A percentile compares a stretch with the other conserved stretches of the same genome.
Evolutionary conservation across 2,113 vertebrate species (phyloP).

Genomic region (Cnemophilus loriae): DNA sequence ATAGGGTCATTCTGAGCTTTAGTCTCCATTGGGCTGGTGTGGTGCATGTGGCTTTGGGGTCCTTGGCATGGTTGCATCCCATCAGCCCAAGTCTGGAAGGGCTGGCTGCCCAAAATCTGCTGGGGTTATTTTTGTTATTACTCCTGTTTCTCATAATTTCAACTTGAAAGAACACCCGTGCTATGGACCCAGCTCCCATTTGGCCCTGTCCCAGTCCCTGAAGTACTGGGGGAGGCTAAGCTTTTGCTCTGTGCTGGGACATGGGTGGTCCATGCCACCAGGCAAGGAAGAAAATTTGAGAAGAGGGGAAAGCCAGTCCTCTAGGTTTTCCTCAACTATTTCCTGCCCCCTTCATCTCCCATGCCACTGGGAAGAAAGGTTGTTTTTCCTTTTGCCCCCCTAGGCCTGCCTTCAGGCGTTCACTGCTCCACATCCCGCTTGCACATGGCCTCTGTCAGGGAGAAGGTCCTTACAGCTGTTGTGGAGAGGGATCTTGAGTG

Average conservation of each 20-base stretch:
- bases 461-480: background rate
- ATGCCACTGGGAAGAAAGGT: background rate
- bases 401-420: background rate
- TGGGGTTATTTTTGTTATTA: background rate
- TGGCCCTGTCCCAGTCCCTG: background rate
- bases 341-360: background rate
- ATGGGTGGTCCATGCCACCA: background rate
- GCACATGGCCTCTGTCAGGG: background rate
- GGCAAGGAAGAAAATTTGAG: background rate
- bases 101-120: background rate
- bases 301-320: background rate
- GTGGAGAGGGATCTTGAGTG: background rate
- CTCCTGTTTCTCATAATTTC: background rate
- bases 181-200: background rate
- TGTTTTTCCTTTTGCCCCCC: background rate
- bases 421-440: background rate
- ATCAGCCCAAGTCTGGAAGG: background rate
- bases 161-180: background rate
- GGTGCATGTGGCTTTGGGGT: background rate
- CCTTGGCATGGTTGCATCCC: background rate
- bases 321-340: background rate
- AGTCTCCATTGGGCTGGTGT: background rate
- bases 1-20: background rate
- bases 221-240: background rate
- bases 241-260: background rate